Percentiles rank a stretch among this genome's conserved stretches.
These are phyloP conservation scores for Aphis craccivora DNA, from an alignment of 1,140 invertebrate species.

Conservation along the genomic window DNA sequence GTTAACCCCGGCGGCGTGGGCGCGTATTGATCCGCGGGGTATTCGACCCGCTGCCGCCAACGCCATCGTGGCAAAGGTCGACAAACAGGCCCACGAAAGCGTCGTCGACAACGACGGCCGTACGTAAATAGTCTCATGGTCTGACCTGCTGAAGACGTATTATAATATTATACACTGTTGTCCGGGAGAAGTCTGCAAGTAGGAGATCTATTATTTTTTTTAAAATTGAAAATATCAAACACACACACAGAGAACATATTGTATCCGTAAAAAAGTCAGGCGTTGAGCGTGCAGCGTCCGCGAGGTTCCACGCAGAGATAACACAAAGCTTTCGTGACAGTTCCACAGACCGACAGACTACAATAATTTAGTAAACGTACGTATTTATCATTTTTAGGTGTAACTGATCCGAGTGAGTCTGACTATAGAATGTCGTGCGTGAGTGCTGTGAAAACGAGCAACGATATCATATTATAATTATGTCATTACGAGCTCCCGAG, in stretches of 20 bases:
- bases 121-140: background rate
- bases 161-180: background rate
- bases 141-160: background rate
- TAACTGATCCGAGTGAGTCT: background rate
- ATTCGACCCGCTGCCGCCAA: background rate
- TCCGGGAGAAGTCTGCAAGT: no score
- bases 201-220: background rate
- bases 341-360: no score
- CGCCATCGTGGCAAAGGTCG: slow-evolving; percentile 15
- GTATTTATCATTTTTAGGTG: background rate
- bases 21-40: slow-evolving; percentile 49
- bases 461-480: background rate
- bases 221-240: background rate
- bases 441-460: background rate
- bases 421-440: background rate
- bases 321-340: background rate
- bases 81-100: background rate
- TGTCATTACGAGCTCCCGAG: background rate
- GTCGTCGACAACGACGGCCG: background rate
- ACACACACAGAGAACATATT: no score
- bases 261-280: background rate
- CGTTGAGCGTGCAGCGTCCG: background rate
- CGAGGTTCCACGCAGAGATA: background rate
- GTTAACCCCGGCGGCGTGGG: slow-evolving; percentile 44
- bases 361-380: background rate